Conservation (phyloP, 2,113 vertebrate species). For the Hirundichthys speculiger region DNA sequence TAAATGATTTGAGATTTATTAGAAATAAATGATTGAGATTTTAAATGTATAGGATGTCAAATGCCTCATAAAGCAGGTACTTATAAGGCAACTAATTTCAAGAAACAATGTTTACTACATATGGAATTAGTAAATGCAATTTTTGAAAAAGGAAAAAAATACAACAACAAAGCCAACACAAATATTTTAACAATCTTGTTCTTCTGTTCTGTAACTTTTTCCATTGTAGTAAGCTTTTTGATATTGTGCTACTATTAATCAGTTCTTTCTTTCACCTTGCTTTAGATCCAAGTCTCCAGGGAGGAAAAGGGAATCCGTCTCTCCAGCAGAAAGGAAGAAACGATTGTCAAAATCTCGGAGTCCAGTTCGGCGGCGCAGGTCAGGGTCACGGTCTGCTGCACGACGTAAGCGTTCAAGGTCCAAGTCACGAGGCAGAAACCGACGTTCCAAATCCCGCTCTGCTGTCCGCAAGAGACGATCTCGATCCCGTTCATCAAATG, state of each 20-base stretch:
- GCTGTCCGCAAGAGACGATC: slow-evolving; percentile 74
- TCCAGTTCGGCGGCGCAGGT: slow-evolving; percentile 70
- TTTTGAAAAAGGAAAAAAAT: no score
- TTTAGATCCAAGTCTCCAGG: slow-evolving; percentile 77
- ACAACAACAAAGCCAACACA: no score
- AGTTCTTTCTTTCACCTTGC: slow-evolving; percentile 1
- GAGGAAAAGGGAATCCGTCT: slow-evolving; percentile 76
- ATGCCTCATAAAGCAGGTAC: no score
- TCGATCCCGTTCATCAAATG: slow-evolving; percentile 73
- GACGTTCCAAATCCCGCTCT: slow-evolving; percentile 79
- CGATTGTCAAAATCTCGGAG: slow-evolving; percentile 78
- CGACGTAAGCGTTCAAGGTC: slow-evolving; percentile 75
- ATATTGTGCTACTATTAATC: no score
- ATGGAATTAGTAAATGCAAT: no score
- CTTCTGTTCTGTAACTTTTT: no score
- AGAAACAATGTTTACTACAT: no score
- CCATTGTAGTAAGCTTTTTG: not conserved
- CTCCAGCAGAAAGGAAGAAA: slow-evolving; percentile 72
- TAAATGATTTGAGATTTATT: no score
- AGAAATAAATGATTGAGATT: no score
- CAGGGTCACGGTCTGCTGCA: slow-evolving; percentile 65
- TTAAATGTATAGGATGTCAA: no score
- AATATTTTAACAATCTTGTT: no score
- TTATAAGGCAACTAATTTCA: no score
- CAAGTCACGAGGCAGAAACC: slow-evolving; percentile 72